These are phyloP conservation scores for Melieria omissa DNA, from an alignment of 2,888 invertebrate genomes.

Conservation along the genomic window DNA sequence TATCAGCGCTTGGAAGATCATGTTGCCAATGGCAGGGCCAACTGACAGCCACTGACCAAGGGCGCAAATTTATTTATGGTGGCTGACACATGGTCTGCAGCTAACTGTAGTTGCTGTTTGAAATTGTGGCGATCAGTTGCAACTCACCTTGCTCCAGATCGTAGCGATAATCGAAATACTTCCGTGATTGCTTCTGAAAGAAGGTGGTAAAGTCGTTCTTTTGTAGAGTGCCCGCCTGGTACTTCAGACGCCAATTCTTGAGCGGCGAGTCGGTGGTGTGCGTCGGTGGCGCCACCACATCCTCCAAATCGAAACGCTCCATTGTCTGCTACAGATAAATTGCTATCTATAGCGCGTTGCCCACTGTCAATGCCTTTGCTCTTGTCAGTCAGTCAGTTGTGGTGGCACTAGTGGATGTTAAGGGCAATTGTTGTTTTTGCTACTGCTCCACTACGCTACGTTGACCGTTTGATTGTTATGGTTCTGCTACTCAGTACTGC, in stretches of 20 bases:
- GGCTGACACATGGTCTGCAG: neutral
- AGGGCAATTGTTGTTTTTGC: neutral
- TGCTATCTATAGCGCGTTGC: neutral
- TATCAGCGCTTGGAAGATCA: too few species aligned
- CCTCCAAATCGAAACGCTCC: slow-evolving; percentile 61
- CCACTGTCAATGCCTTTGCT: too few species aligned
- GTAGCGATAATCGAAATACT: slow-evolving; percentile 62
- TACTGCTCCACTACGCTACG: neutral
- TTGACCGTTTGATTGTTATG: neutral
- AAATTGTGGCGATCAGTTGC: too few species aligned
- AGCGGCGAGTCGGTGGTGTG: slow-evolving; percentile 54
- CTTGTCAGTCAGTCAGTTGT: neutral
- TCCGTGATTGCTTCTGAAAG: slow-evolving; percentile 62
- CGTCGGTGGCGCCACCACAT: slow-evolving; percentile 57
- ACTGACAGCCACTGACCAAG: neutral
- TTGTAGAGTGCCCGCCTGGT: slow-evolving; percentile 60
- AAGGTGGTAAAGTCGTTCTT: slow-evolving; percentile 61
- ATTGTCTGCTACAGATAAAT: slow-evolving; percentile 41
- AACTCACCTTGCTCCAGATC: slow-evolving; percentile 62
- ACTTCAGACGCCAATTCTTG: slow-evolving; percentile 66
- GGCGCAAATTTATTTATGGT: neutral
- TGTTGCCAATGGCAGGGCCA: too few species aligned
- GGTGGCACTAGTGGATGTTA: neutral
- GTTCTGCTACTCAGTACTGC: too few species aligned
- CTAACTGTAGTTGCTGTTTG: neutral